A percentile compares a stretch with the other conserved stretches of the same genome.
phyloP scores from a whole-genome alignment of 2,797 vertebrate species.

The Amazonetta brasiliensis region DNA sequence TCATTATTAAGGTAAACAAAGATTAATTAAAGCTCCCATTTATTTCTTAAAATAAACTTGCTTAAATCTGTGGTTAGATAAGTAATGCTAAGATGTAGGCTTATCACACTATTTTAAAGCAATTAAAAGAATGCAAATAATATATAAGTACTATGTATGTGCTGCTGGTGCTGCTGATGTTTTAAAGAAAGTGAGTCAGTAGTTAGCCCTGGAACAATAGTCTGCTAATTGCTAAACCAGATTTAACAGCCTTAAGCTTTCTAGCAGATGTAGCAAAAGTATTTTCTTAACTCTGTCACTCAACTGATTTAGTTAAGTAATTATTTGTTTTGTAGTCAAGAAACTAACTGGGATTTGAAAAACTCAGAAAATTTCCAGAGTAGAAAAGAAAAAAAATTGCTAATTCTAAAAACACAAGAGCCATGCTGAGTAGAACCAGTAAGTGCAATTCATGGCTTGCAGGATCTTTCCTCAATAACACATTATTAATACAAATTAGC shows the following conservation, averaged over 20 bases:
- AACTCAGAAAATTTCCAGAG: neutral
- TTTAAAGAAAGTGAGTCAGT: constrained; percentile 15
- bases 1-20: neutral
- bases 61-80: neutral
- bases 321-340: neutral
- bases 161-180: neutral
- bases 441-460: neutral
- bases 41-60: constrained; percentile 18
- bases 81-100: neutral
- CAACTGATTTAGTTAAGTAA: constrained; percentile 24
- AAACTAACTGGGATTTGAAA: neutral
- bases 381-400: neutral
- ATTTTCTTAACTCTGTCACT: constrained; percentile 24
- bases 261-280: constrained; percentile 3
- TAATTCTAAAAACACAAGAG: constrained; percentile 10
- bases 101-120: constrained; percentile 28
- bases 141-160: neutral
- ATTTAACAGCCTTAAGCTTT: constrained; percentile 41
- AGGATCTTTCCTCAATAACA: neutral
- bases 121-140: constrained; percentile 24
- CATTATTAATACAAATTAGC: neutral
- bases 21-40: constrained; percentile 14
- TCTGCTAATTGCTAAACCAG: constrained; percentile 49
- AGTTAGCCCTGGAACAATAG: constrained; percentile 22
- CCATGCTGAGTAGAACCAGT: neutral